Base-by-base conservation (phyloP, 2,113 vertebrate genomes). In the Pygoscelis antarcticus region DNA sequence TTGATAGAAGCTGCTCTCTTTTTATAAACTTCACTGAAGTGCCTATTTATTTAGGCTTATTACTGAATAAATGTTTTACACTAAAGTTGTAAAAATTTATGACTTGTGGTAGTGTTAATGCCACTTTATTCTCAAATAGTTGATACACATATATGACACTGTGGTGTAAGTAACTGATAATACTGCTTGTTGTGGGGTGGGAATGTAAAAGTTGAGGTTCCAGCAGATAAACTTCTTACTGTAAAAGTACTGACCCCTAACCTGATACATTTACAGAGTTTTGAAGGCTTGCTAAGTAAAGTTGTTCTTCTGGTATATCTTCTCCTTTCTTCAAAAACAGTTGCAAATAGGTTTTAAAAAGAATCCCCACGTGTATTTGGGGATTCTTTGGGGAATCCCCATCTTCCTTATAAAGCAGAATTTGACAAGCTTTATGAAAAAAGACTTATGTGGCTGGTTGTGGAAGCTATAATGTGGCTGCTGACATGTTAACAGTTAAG, bases 31-130 rank as follows among this genome's bases (percentile, higher is more conserved):
- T 61, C 3, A 16, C 14, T 29, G 27, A 16, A 54, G 10, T 55
- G 15, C 6, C 1, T 57, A 1, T 55, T 85, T 49, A 5, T 46
- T 58, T 5, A 20, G 16, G 11, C 12, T 0, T 40, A 3, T 68
- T 90, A 29, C 27, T 1, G 3, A 87, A 36, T 68, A 71, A 70
- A 29, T 23, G 8, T 19, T 60, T 57, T 34, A 14, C 4, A 10
- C 5, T 57, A 1, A 57, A 44, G 9, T 15, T 75, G 1, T 5
- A 38, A 38, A 47, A 34, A n/a, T 1, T 1, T 36, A 3, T 15
- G 11, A 54, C 17, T 65, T 83, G 5, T 75, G 21, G 12, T 83
- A 23, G 3, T 32, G 12, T 46, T 82, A 66, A 36, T 54, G 3
- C 7, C 13, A 6, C 5, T 60, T 83, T 38, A 36, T 47, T 58